phyloP scores from a whole-genome alignment of 2,113 vertebrate genomes.

The Phrynocephalus versicolor region DNA sequence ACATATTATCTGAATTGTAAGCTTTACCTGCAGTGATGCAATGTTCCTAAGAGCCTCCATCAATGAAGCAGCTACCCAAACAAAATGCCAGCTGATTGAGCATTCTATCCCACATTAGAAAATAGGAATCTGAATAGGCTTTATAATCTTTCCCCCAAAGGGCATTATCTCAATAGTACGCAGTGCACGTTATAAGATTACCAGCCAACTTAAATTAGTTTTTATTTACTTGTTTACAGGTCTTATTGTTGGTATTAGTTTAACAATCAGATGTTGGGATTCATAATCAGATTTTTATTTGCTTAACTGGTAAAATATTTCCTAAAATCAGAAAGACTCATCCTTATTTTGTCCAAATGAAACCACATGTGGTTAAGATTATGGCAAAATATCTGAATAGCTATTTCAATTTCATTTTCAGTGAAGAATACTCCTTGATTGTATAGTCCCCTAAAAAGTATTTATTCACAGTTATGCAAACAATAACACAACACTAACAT shows the following conservation, averaged over 20 bases:
- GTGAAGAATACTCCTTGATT: neutral
- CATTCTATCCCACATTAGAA: neutral
- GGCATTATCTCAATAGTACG: neutral
- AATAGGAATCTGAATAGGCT: neutral
- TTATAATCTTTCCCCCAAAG: neutral
- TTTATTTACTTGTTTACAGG: too few species aligned
- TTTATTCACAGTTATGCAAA: slow-evolving; percentile 25
- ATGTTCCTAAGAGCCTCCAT: neutral
- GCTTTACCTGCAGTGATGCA: neutral
- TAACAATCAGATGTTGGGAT: too few species aligned
- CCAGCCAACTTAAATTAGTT: neutral
- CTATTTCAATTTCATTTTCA: too few species aligned
- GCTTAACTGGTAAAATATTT: too few species aligned
- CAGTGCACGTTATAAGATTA: neutral
- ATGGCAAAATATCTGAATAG: too few species aligned
- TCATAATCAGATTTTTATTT: too few species aligned
- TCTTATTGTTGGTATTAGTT: too few species aligned
- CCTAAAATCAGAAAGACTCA: too few species aligned
- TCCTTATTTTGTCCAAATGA: too few species aligned
- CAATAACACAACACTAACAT: slow-evolving; percentile 1
- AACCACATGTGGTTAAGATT: too few species aligned
- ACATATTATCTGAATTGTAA: neutral
- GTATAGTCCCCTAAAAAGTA: slow-evolving; percentile 35
- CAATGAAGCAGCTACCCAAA: neutral
- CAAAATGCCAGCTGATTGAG: neutral